Percentiles rank a stretch among this genome's conserved stretches.
phyloP scores from a whole-genome alignment of 1,140 invertebrate species.

The Drepana arcuata region DNA sequence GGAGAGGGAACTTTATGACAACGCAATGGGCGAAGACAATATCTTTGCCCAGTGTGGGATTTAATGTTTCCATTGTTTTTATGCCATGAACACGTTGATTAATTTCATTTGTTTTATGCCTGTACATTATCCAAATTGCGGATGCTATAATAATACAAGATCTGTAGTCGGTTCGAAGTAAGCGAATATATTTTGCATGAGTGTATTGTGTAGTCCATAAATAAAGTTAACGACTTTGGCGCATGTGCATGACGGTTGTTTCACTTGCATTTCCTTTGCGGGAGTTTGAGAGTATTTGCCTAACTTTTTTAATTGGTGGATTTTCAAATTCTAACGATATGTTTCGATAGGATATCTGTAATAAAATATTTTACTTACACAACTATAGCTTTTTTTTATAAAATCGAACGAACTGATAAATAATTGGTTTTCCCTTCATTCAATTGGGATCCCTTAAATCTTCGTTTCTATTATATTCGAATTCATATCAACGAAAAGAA shows the following conservation, averaged over 20 bases:
- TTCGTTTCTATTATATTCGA: no score
- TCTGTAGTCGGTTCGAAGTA: no score
- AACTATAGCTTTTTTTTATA: no score
- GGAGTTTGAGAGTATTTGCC: conserved; percentile 25
- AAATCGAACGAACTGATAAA: no score
- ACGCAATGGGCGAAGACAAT: conserved; percentile 54
- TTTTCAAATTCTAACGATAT: no score
- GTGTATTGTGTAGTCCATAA: no score
- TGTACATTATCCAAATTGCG: no score
- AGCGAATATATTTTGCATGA: no score
- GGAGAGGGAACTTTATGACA: conserved; percentile 61
- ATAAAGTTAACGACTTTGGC: conserved; percentile 19
- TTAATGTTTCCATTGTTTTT: conserved; percentile 50
- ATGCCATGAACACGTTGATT: conserved; percentile 45
- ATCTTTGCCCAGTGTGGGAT: conserved; percentile 57
- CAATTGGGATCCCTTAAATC: no score
- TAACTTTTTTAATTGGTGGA: conserved; percentile 30
- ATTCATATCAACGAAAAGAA: conserved; percentile 23
- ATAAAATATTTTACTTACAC: conserved; percentile 22
- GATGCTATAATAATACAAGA: no score
- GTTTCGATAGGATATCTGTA: conserved; percentile 19
- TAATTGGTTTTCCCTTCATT: no score
- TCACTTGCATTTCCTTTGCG: conserved; percentile 33
- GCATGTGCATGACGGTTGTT: conserved; percentile 37
- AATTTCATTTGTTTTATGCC: conserved; percentile 50